Evolutionary conservation across 2,888 invertebrate species (phyloP).

Genomic region (Romanomermis culicivorax): DNA sequence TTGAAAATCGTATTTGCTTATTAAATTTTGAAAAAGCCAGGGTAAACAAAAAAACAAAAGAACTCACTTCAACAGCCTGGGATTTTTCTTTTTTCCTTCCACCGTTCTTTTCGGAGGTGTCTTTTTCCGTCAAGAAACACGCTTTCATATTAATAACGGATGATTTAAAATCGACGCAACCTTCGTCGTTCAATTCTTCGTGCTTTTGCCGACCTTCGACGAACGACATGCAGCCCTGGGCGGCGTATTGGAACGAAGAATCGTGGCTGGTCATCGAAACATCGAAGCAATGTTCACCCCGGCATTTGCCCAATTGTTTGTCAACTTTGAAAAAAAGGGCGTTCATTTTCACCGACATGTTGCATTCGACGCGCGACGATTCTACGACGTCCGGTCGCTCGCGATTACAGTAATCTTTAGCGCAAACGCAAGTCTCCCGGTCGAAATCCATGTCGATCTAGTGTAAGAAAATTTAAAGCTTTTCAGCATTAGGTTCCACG

Average conservation of each 20-base stretch:
- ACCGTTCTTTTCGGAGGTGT: neutral
- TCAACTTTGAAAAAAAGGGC: no score
- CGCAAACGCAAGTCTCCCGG: neutral
- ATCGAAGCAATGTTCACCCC: constrained; percentile 2
- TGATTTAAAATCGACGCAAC: neutral
- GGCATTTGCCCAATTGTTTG: neutral
- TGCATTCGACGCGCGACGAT: neutral
- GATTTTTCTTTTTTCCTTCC: neutral
- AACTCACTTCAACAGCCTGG: no score
- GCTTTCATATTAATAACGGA: neutral
- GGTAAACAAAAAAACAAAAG: neutral
- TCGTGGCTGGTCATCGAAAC: neutral
- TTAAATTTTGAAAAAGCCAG: neutral
- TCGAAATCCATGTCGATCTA: neutral
- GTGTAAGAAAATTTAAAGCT: no score
- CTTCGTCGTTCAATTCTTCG: neutral
- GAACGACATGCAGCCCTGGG: neutral
- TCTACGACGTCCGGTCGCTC: neutral
- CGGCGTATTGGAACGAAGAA: neutral
- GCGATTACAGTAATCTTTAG: neutral
- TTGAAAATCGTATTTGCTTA: no score
- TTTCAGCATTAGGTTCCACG: no score
- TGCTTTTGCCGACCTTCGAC: neutral
- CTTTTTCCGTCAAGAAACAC: neutral
- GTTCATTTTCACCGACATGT: neutral